These are phyloP conservation scores for Leptodactylus fuscus DNA, from an alignment of 2,113 vertebrate species.

Conservation along the genomic window DNA sequence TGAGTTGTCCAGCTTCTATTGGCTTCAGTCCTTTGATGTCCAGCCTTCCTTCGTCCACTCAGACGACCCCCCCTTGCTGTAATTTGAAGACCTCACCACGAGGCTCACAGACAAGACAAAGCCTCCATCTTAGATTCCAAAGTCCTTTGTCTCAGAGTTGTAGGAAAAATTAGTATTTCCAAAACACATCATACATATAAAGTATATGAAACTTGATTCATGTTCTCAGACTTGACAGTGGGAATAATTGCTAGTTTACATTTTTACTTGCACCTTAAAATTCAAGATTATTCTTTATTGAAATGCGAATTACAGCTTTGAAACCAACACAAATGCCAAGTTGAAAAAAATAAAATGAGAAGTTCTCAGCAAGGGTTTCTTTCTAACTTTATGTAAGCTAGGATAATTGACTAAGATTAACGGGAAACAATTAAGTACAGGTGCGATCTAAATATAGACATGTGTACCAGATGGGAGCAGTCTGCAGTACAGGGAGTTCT, in stretches of 20 bases:
- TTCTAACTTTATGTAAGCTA: not conserved
- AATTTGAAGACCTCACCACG: too few relatives aligned
- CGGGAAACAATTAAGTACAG: constrained; percentile 28
- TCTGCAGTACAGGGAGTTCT: constrained; percentile 13
- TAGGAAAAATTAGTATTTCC: too few relatives aligned
- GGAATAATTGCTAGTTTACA: not conserved
- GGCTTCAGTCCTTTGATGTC: too few relatives aligned
- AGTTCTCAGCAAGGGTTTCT: not conserved
- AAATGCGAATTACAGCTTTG: not conserved
- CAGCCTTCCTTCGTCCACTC: too few relatives aligned
- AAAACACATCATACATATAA: too few relatives aligned
- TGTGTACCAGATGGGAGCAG: constrained; percentile 13
- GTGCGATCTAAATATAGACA: constrained; percentile 29
- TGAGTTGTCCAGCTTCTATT: too few relatives aligned
- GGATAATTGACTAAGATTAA: constrained; percentile 35
- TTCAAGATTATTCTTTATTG: not conserved
- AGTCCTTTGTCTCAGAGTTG: too few relatives aligned
- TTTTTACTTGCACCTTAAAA: not conserved
- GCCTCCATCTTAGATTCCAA: too few relatives aligned
- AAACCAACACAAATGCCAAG: not conserved
- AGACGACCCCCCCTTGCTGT: too few relatives aligned
- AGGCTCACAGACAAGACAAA: too few relatives aligned
- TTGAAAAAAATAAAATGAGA: not conserved
- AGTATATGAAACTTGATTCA: too few relatives aligned
- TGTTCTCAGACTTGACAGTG: too few relatives aligned